Evolutionary conservation across 2,888 invertebrate species (phyloP), one percentile per base, ranked within the genome.

Genomic region (Sceliomorpha sp.): DNA sequence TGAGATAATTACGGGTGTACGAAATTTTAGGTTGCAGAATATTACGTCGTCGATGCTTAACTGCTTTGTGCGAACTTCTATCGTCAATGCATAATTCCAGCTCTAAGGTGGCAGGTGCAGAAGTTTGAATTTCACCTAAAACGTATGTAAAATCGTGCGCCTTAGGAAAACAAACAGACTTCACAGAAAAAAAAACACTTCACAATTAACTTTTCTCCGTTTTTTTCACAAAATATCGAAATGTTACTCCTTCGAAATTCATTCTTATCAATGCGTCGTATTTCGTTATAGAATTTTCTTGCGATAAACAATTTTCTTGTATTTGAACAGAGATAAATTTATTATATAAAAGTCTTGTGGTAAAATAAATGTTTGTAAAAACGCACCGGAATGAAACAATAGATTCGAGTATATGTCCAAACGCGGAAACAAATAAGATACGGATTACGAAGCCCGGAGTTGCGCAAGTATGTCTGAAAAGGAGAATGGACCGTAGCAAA

Each of bases 61-160:
- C 36, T 55, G 44, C 50, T 55, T 48, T 47, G 31, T 53, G 47
- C 58, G 50, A 58, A 51, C 58, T 66, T 59, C 55, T 47, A 59
- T 67, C 67, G 67, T 51, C 67, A 48, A 55, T 67, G 55, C 55
- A 59, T 59, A 67, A 67, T 67, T 67, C 48, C 36, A 42, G 26
- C 51, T 48, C 51, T 55, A 44, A 50, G 64, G 20, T 51, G 53
- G 67, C 67, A 67, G 67, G 67, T 67, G 67, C 31, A 27, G 13
- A 3, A 10, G 2, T 26, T 26, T 36, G 63, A 64, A 50, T 64
- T 64, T 4, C 20, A 4, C 3, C 20, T 5, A 20, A 64, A 37
- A 42, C 34, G 26, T 34, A 14, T n/a, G n/a, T n/a, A 13, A 39
- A 47, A 45, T 53, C 37, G 27, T 17, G 40, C 32, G 31, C 8